These are phyloP conservation scores for Scaptomyza caliginosa DNA, from an alignment of 2,888 invertebrate genomes.

Conservation along the genomic window DNA sequence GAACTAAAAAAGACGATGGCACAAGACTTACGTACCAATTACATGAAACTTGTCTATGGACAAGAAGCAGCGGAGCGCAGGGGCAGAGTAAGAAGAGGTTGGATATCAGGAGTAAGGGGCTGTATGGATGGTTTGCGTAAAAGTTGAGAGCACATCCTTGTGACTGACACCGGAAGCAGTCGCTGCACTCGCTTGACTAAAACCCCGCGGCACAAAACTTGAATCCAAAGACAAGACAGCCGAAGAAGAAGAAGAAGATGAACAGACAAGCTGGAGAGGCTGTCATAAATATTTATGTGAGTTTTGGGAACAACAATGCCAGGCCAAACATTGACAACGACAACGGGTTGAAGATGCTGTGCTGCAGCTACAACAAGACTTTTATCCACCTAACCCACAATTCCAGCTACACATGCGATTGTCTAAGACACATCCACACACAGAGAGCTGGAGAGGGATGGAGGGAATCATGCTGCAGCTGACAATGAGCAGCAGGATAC, in stretches of 20 bases:
- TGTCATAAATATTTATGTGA: constrained; percentile 84
- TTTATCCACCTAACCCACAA: constrained; percentile 11
- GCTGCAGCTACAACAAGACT: constrained; percentile 1
- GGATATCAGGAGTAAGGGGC: not conserved
- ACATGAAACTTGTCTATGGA: constrained; percentile 53
- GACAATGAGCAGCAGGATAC: constrained; percentile 77
- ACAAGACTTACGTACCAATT: constrained; percentile 76
- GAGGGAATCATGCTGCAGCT: constrained; percentile 49
- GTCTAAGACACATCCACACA: constrained; percentile 60
- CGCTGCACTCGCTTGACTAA: constrained; percentile 59
- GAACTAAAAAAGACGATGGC: constrained; percentile 56
- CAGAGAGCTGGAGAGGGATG: constrained; percentile 1
- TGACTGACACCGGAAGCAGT: constrained; percentile 75
- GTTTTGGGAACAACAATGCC: constrained; percentile 81
- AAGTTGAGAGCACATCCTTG: constrained; percentile 63
- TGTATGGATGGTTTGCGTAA: constrained; percentile 11
- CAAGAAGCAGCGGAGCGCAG: constrained; percentile 23
- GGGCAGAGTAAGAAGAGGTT: not conserved
- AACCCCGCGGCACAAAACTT: constrained; percentile 64
- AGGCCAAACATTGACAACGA: constrained; percentile 49
- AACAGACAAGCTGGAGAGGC: constrained; percentile 59
- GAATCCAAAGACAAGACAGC: constrained; percentile 20
- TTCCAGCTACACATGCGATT: constrained; percentile 70
- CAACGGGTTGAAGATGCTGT: constrained; percentile 7
- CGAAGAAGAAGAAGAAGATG: constrained; percentile 45